phyloP scores from a whole-genome alignment of 2,113 vertebrate genomes.

The Myotis davidii region DNA sequence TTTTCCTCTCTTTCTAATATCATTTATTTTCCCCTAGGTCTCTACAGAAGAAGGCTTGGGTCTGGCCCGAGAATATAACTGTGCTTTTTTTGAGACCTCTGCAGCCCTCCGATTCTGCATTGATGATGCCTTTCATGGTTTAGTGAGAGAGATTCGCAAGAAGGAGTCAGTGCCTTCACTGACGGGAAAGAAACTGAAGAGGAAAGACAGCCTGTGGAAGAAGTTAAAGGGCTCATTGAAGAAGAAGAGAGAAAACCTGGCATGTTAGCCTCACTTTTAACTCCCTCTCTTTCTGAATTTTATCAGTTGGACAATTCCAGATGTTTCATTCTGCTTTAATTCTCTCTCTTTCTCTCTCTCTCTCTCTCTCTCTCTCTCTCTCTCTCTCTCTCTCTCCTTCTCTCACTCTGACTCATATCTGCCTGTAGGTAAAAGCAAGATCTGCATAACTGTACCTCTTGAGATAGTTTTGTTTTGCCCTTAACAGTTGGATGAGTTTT shows the following conservation, averaged over 20 bases:
- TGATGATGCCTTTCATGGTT: conserved; percentile 88
- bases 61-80: conserved; percentile 89
- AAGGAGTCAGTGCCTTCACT: conserved; percentile 83
- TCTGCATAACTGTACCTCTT: conserved; percentile 52
- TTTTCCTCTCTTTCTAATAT: not conserved
- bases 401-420: not conserved
- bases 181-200: conserved; percentile 85
- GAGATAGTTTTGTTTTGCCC: conserved; percentile 71
- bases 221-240: conserved; percentile 88
- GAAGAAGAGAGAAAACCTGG: conserved; percentile 85
- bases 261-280: conserved; percentile 65
- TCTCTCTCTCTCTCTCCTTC: not conserved
- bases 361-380: not conserved
- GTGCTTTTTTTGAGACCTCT: conserved; percentile 91
- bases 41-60: conserved; percentile 89
- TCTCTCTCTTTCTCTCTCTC: conserved; percentile 8
- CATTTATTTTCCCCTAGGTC: conserved; percentile 80
- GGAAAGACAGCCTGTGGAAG: conserved; percentile 86
- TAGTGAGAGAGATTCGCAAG: conserved; percentile 90
- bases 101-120: conserved; percentile 89
- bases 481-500: conserved; percentile 71
- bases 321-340: conserved; percentile 62
- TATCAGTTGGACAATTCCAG: conserved; percentile 52
- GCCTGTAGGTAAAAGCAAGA: conserved; percentile 55
- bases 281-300: conserved; percentile 35